A percentile compares a stretch with the other conserved stretches of the same genome.
phyloP scores from a whole-genome alignment of 2,797 vertebrate genomes.

The Pteronotus mesoamericanus region DNA sequence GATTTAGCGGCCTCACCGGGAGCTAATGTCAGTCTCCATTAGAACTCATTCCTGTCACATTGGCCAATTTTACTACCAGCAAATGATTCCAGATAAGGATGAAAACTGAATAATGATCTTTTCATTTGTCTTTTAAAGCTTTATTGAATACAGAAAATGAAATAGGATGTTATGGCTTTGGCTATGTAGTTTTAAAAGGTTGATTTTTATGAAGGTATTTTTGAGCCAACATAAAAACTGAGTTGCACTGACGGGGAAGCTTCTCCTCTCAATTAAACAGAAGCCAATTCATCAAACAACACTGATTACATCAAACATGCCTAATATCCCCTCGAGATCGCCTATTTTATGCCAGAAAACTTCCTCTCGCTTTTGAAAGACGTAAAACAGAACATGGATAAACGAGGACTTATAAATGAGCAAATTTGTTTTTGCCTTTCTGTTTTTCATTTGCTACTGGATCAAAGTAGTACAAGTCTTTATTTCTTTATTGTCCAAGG shows the following conservation, averaged over 20 bases:
- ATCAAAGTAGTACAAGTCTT: background rate
- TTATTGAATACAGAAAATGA: constrained; percentile 33
- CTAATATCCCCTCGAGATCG: background rate
- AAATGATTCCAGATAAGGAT: constrained; percentile 46
- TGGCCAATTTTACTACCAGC: background rate
- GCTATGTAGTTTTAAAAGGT: constrained; percentile 8
- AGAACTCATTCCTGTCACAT: background rate
- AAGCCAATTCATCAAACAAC: constrained; percentile 13
- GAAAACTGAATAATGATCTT: constrained; percentile 25
- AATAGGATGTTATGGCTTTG: background rate
- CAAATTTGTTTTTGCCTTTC: constrained; percentile 8
- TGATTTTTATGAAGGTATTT: constrained; percentile 48
- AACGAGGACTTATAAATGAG: constrained; percentile 4
- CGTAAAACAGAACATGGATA: background rate
- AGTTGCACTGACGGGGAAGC: background rate
- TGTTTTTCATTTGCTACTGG: constrained; percentile 20
- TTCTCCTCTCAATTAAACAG: constrained; percentile 37
- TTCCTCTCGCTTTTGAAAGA: constrained; percentile 21
- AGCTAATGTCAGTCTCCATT: background rate
- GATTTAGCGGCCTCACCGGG: background rate
- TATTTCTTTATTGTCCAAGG: background rate
- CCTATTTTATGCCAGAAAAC: background rate
- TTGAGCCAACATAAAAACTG: constrained; percentile 16
- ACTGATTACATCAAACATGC: constrained; percentile 17
- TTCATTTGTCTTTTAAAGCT: constrained; percentile 50